Evolutionary conservation across 2,113 vertebrate species (phyloP).

Genomic region (Gorsachius goisagi): DNA sequence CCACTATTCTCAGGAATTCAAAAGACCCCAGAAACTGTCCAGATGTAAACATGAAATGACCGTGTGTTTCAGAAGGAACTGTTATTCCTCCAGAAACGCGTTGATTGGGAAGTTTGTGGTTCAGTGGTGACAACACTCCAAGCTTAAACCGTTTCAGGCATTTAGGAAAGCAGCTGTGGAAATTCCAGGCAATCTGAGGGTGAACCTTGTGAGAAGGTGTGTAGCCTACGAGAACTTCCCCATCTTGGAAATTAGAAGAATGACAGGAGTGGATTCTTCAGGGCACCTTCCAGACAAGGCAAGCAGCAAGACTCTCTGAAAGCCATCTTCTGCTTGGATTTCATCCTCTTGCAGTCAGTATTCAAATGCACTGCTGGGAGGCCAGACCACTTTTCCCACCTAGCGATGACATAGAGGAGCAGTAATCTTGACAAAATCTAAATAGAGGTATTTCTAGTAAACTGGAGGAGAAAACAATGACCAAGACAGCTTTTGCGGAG

Average conservation of each 20-base stretch:
- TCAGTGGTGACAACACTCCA: not conserved
- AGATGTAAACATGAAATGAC: not conserved
- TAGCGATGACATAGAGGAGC: not conserved
- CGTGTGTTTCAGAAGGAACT: not conserved
- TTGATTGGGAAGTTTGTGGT: not conserved
- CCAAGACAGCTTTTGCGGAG: not conserved
- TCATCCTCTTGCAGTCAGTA: not conserved
- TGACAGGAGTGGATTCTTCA: not conserved
- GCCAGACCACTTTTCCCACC: not conserved
- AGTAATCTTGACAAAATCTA: slow-evolving; percentile 35
- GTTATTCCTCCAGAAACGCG: fast-evolving
- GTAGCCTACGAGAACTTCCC: not conserved
- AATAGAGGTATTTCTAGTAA: slow-evolving; percentile 40
- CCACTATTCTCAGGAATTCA: fast-evolving
- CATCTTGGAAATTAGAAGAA: not conserved
- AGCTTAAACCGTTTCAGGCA: fast-evolving
- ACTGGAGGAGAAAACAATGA: slow-evolving; percentile 17
- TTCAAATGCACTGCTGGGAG: not conserved
- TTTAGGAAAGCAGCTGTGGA: not conserved
- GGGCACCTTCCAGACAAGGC: not conserved
- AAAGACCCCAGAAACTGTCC: not conserved
- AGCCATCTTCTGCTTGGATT: not conserved
- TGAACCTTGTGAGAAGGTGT: not conserved
- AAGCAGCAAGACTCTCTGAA: not conserved
- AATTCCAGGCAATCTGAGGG: not conserved